Evolutionary conservation across 2,113 vertebrate genomes (phyloP), one percentile per base, ranked within the genome.

Genomic region (Electrona antarctica): DNA sequence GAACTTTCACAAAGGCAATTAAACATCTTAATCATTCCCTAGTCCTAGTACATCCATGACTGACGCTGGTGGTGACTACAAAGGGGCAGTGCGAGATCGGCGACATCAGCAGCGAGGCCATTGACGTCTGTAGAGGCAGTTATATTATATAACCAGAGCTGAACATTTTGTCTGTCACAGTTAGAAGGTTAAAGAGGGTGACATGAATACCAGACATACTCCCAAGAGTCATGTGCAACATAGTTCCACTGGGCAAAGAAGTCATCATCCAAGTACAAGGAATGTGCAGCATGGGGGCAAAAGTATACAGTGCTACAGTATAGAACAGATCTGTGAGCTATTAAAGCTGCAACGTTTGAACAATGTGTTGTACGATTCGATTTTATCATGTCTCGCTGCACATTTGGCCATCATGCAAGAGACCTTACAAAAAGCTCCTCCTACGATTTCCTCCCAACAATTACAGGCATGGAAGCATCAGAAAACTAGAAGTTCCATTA

Each of bases 111-210:
- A 77, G 82, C 64, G 58, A 87, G 79, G 80, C 71, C 7, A 63
- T 83, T 91, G 89, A 91, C 87, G 88, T 89, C 69, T 73, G 84
- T 84, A 45, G 64, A 62, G 71, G 59, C 55, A 59, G 86, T 92
- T 93, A 92, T 85, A 93, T 92, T 93, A 92, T 85, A 93, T 92
- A 93, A 93, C 87, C n/a, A 7, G 66, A 78, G 80, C 83, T 88
- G 89, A 92, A 92, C 89, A 89, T 88, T 89, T 90, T 82, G 82
- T 91, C 86, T 91, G 90, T 89, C 90, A 87, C 74, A 87, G 88
- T 78, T 85, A 75, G 77, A 90, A 88, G 89, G 92, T 89, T 88
- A 89, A 74, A 82, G 76, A 76, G 85, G 78, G 80, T 85, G 78
- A 90, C 83, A 92, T 76, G 82, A 91, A 92, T 89, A 89, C 85